Evolutionary conservation across 1,140 invertebrate genomes (phyloP).

Genomic region (Latrodectus geometricus): DNA sequence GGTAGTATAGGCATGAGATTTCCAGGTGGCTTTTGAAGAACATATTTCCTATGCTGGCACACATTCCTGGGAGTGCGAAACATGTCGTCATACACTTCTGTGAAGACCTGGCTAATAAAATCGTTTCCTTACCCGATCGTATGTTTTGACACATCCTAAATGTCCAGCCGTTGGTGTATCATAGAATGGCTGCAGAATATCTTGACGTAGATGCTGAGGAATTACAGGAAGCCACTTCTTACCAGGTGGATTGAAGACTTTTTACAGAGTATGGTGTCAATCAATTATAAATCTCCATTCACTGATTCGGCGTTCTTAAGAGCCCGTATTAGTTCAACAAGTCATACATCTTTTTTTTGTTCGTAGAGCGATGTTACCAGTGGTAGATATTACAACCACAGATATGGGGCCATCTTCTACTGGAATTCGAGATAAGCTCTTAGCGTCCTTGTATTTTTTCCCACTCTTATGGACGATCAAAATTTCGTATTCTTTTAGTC

Average conservation of each 20-base stretch:
- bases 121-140: neutral
- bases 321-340: neutral
- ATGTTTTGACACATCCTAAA: too few relatives aligned
- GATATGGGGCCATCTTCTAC: neutral
- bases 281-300: neutral
- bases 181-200: constrained; percentile 32
- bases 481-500: constrained; percentile 62
- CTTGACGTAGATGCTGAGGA: neutral
- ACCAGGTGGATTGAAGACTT: constrained; percentile 19
- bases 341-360: too few relatives aligned
- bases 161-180: constrained; percentile 11
- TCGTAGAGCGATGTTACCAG: neutral
- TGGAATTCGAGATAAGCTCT: constrained; percentile 25
- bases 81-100: constrained; percentile 6
- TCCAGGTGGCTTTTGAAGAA: too few relatives aligned
- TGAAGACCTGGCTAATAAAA: neutral
- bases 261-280: neutral
- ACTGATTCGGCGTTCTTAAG: neutral
- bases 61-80: constrained; percentile 20
- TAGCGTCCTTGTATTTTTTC: constrained; percentile 36
- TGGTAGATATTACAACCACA: neutral
- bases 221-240: too few relatives aligned
- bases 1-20: too few relatives aligned
- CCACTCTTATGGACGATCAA: constrained; percentile 60
- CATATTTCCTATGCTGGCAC: too few relatives aligned